phyloP scores from a whole-genome alignment of 2,797 vertebrate genomes.

The Kryptopterus vitreolus region DNA sequence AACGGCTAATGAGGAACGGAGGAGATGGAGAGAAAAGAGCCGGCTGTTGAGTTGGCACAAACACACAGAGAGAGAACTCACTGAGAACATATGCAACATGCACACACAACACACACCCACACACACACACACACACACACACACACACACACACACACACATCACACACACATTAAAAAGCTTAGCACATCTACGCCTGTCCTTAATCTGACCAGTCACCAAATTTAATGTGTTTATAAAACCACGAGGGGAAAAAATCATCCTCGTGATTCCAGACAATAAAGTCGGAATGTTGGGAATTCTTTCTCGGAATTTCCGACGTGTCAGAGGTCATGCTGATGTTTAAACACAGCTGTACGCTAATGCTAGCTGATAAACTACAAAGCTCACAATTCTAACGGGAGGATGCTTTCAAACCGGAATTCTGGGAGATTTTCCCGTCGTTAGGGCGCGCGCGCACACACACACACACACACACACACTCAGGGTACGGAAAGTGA shows the following conservation, averaged over 20 bases:
- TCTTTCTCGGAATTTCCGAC: background rate
- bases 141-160: background rate
- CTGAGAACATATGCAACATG: slow-evolving; percentile 19
- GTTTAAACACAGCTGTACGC: background rate
- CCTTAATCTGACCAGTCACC: background rate
- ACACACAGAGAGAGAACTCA: slow-evolving; percentile 28
- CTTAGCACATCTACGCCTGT: background rate
- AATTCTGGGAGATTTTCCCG: background rate
- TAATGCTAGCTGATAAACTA: background rate
- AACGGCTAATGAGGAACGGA: slow-evolving; percentile 42
- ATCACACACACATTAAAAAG: background rate
- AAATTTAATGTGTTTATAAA: background rate
- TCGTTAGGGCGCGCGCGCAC: background rate
- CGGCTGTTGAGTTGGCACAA: slow-evolving; percentile 31
- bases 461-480: too few species aligned
- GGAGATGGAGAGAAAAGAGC: slow-evolving; percentile 27
- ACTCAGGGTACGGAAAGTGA: too few species aligned
- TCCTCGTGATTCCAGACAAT: background rate
- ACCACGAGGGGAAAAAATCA: background rate
- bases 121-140: slow-evolving; percentile 34
- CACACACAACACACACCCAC: slow-evolving; percentile 31
- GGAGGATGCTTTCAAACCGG: background rate
- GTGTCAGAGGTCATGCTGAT: background rate
- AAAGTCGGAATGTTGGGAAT: background rate
- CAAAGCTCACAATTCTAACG: background rate